Evolutionary conservation across 2,113 vertebrate species (phyloP), one percentile per base, ranked within the genome.

Genomic region (Nothobranchius furzeri): DNA sequence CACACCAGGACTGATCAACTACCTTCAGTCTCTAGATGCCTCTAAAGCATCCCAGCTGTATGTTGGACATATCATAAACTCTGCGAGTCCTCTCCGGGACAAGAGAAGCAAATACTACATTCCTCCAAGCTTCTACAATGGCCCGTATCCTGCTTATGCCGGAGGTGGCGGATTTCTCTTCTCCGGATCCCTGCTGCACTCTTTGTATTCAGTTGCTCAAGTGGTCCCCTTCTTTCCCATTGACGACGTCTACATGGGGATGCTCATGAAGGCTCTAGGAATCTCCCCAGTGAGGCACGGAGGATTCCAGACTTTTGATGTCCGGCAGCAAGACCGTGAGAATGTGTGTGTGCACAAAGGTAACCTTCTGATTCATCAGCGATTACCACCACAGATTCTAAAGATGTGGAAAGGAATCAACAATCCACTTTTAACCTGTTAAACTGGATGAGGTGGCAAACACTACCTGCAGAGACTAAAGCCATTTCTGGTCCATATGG

Each of bases 211-310:
- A 0, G 53, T 86, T 14, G 89, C 90, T 0, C 66, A 50, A 0
- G 30, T 79, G 30, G 79, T 93, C 40, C 89, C 92, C 11, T 85
- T 95, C 14, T 95, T 92, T 73, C 93, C 95, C 58, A 95, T 96
- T 3, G 95, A 96, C 0, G 94, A 96, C 0, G 94, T 92, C 24
- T 95, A 94, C 85, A 68, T 83, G 13, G 94, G 91, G 6, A 93
- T 95, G 92, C 95, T 93, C 60, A 79, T 91, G 11, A 64, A 79
- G 15, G 87, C 67, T 1, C 30, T 91, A 13, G 92, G 90, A 1
- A 76, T 95, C 14, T 12, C 46, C 40, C 89, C 94, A 0, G 61
- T 85, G 45, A 20, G 56, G 0, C 93, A 96, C 49, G 0, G 1
- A 0, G 92, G 91, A 2, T 92, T 96, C 73, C 81, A 73, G 69